phyloP scores from a whole-genome alignment of 2,888 invertebrate genomes.

The Drosophila hamatofila region DNA sequence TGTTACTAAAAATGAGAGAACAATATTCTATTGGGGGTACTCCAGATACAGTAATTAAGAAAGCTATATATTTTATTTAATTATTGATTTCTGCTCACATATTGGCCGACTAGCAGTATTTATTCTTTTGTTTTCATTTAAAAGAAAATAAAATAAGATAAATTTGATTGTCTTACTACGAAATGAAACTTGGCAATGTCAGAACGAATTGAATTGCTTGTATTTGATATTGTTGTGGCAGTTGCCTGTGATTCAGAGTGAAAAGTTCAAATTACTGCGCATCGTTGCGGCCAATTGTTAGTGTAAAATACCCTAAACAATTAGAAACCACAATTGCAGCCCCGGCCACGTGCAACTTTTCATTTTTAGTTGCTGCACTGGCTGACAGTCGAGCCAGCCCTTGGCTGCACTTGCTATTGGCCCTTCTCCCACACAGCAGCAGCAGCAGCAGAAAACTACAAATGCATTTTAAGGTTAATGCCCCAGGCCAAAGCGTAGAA shows the following conservation, averaged over 20 bases:
- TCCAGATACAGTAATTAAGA: background rate
- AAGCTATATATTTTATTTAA: background rate
- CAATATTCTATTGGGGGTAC: background rate
- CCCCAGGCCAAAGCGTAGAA: slow-evolving; percentile 52
- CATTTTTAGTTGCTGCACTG: slow-evolving; percentile 64
- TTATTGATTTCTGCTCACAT: background rate
- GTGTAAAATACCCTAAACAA: slow-evolving; percentile 77
- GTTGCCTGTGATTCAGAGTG: slow-evolving; percentile 7
- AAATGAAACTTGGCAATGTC: slow-evolving; percentile 10
- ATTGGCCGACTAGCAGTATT: background rate
- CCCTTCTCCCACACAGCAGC: slow-evolving; percentile 23
- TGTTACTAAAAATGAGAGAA: background rate
- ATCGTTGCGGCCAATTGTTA: slow-evolving; percentile 76
- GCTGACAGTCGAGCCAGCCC: slow-evolving; percentile 24
- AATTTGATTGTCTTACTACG: background rate
- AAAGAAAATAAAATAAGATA: background rate
- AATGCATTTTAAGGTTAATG: slow-evolving; percentile 76
- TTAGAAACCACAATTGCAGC: slow-evolving; percentile 76
- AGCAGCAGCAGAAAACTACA: slow-evolving; percentile 40
- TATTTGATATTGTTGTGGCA: slow-evolving; percentile 10
- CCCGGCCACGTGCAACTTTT: slow-evolving; percentile 67
- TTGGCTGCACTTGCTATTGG: slow-evolving; percentile 26
- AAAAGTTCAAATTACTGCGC: slow-evolving; percentile 66
- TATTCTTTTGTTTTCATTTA: background rate
- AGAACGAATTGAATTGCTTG: slow-evolving; percentile 44